Evolutionary conservation across 2,888 invertebrate genomes (phyloP).

Genomic region (Beris morrisii): DNA sequence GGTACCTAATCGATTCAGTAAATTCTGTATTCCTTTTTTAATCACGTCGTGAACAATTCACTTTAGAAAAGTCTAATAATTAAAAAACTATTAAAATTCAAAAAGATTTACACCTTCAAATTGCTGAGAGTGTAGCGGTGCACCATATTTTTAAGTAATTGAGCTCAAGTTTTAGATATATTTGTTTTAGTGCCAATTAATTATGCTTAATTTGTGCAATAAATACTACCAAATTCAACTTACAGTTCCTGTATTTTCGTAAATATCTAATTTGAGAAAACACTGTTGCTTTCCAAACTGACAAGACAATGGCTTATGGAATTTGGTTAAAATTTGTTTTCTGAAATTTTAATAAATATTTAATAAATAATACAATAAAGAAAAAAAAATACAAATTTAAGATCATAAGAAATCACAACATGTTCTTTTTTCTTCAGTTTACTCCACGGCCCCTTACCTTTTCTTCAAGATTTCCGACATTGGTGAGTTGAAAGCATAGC

Average conservation of each 20-base stretch:
- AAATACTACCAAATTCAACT: conserved; percentile 10
- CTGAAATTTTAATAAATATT: conserved; percentile 35
- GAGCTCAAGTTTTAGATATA: no score
- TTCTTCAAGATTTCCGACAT: conserved; percentile 46
- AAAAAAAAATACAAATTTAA: background rate
- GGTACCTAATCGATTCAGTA: no score
- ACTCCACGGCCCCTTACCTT: background rate
- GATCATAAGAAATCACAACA: background rate
- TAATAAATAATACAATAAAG: background rate
- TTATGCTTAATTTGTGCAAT: no score
- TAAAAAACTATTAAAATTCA: no score
- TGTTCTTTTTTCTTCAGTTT: background rate
- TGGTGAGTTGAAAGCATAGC: conserved; percentile 65
- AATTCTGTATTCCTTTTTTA: no score
- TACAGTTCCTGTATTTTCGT: conserved; percentile 51
- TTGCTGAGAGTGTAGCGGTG: no score
- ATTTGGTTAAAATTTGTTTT: conserved; percentile 39
- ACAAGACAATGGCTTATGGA: conserved; percentile 46
- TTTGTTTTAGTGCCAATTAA: no score
- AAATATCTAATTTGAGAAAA: conserved; percentile 52
- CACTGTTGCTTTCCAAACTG: conserved; percentile 52
- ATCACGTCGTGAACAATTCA: no score
- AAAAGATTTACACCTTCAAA: no score
- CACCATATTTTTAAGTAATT: no score
- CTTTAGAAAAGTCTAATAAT: no score